Percentiles rank a stretch among this genome's conserved stretches.
Evolutionary conservation across 2,113 vertebrate species (phyloP).

Genomic region (Oxyura jamaicensis): DNA sequence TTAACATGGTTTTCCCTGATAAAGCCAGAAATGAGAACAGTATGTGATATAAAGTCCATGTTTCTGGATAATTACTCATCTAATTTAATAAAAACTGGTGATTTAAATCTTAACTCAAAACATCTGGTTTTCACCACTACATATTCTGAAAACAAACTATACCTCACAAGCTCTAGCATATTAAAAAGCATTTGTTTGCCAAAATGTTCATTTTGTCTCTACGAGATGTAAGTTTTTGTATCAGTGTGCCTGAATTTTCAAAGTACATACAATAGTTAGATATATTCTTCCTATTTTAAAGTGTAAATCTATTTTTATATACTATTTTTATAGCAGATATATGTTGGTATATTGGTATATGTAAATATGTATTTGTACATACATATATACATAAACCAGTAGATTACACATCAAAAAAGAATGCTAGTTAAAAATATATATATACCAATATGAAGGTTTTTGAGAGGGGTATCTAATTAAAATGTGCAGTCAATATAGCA

Average conservation of each 20-base stretch:
- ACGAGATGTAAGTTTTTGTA: neutral
- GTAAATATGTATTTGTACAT: neutral
- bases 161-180: neutral
- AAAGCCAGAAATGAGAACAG: slow-evolving; percentile 11
- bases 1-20: neutral
- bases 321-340: rapidly evolving
- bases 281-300: neutral
- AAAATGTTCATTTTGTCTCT: neutral
- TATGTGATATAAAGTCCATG: neutral
- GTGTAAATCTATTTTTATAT: neutral
- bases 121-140: slow-evolving; percentile 36
- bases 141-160: neutral
- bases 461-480: neutral
- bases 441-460: neutral
- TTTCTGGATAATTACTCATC: slow-evolving; percentile 28
- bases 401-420: neutral
- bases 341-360: too few species aligned
- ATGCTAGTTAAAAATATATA: neutral
- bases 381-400: neutral
- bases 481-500: neutral
- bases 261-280: neutral
- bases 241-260: neutral
- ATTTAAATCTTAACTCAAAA: slow-evolving; percentile 66
- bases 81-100: slow-evolving; percentile 42
- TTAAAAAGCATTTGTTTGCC: neutral